Percentiles rank a stretch among this genome's conserved stretches.
Conservation (phyloP, 2,888 invertebrate genomes). For the Andrena trimmerana region DNA sequence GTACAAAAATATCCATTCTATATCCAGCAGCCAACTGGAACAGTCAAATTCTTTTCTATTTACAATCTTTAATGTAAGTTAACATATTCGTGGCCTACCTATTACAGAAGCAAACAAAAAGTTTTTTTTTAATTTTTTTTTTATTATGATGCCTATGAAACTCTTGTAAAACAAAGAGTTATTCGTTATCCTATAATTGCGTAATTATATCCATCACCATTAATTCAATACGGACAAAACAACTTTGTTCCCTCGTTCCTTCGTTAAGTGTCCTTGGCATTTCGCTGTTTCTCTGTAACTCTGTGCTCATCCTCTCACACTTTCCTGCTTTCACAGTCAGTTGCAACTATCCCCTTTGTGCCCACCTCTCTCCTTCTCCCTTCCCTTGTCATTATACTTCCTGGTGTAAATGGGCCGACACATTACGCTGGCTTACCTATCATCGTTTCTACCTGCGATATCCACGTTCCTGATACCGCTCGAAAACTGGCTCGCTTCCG, state of each 20-base stretch:
- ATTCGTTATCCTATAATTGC: no score
- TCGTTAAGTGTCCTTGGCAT: background rate
- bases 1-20: no score
- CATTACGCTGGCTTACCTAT: conserved; percentile 75
- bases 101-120: no score
- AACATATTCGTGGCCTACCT: no score
- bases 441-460: conserved; percentile 68
- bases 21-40: no score
- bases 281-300: background rate
- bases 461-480: conserved; percentile 63
- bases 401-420: conserved; percentile 75
- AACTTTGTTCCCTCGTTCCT: background rate
- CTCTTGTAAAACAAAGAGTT: no score
- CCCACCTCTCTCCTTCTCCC: conserved; percentile 1
- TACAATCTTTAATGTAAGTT: no score
- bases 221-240: no score
- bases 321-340: conserved; percentile 3
- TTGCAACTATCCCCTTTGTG: conserved; percentile 2
- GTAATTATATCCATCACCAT: no score
- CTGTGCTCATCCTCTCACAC: background rate
- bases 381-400: conserved; percentile 74
- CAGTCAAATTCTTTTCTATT: no score
- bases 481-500: conserved; percentile 62
- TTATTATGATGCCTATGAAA: no score
- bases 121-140: no score